Percentiles rank a stretch among this genome's conserved stretches.
Evolutionary conservation across 2,113 vertebrate species (phyloP).

Genomic region (Nothocercus julius): DNA sequence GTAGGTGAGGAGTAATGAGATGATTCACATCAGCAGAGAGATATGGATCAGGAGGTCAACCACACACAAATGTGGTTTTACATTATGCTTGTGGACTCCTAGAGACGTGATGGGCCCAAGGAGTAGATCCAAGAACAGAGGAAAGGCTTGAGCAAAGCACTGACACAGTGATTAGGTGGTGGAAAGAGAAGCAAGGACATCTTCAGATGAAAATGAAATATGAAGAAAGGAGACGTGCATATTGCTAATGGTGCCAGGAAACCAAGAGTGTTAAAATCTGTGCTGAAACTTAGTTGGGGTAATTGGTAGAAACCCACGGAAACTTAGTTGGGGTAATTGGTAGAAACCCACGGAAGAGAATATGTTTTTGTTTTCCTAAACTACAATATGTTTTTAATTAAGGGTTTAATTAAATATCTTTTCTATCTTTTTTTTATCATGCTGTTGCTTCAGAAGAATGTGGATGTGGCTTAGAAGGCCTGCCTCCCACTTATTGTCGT

Average conservation of each 20-base stretch:
- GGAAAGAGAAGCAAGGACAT: not conserved
- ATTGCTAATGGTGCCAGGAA: not conserved
- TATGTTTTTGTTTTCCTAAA: not conserved
- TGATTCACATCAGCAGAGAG: not conserved
- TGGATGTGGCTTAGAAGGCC: not conserved
- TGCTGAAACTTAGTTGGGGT: not conserved
- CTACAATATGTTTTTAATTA: not conserved
- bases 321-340: not conserved
- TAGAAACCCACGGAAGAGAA: not conserved
- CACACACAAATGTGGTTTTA: not conserved
- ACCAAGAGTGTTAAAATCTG: not conserved
- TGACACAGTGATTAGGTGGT: not conserved
- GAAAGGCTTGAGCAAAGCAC: not conserved
- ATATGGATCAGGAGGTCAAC: not conserved
- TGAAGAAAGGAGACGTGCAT: not conserved
- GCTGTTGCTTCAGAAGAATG: conserved; percentile 18
- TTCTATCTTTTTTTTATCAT: not conserved
- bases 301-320: not conserved
- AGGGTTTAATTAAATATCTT: not conserved
- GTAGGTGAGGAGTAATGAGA: not conserved
- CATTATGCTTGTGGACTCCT: not conserved
- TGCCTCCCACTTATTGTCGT: conserved; percentile 32
- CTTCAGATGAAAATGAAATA: not conserved
- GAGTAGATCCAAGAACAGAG: not conserved
- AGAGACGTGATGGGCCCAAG: no score